phyloP scores from a whole-genome alignment of 2,113 vertebrate genomes.

The Chaetodon trifascialis region DNA sequence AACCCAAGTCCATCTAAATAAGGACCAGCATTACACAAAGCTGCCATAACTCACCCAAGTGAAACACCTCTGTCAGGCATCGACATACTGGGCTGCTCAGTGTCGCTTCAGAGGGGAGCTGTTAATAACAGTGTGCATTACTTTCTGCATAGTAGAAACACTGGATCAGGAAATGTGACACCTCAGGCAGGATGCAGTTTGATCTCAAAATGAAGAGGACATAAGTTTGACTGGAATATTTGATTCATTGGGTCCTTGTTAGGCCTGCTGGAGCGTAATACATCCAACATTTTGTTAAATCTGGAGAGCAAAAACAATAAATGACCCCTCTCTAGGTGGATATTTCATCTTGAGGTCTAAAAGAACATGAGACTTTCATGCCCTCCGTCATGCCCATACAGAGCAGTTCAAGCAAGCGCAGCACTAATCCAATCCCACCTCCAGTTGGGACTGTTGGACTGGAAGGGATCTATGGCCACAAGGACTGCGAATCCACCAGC shows the following conservation, averaged over 20 bases:
- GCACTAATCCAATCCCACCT: slow-evolving; percentile 56
- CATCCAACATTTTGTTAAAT: slow-evolving; percentile 11
- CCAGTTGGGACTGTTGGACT: slow-evolving; percentile 51
- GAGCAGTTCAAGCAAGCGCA: slow-evolving; percentile 39
- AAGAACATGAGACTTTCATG: slow-evolving; percentile 30
- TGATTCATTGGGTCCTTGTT: not conserved
- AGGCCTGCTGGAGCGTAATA: not conserved
- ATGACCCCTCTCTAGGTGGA: not conserved
- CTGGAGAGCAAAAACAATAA: slow-evolving; percentile 29
- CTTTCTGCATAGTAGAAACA: not conserved
- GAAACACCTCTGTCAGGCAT: slow-evolving; percentile 36
- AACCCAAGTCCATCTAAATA: slow-evolving; percentile 33
- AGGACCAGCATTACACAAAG: slow-evolving; percentile 39
- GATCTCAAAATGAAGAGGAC: not conserved
- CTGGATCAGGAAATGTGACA: not conserved
- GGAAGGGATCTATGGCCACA: slow-evolving; percentile 46
- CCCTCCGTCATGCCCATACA: not conserved
- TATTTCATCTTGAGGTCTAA: slow-evolving; percentile 24
- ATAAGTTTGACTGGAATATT: not conserved
- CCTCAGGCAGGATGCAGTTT: not conserved
- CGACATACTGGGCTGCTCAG: slow-evolving; percentile 12
- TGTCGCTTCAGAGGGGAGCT: slow-evolving; percentile 10
- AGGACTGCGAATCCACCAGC: slow-evolving; percentile 50
- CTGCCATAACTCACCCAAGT: slow-evolving; percentile 31
- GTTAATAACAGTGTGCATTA: slow-evolving; percentile 21